Conservation (phyloP, 2,113 vertebrate species). For the Alouatta palliata region DNA sequence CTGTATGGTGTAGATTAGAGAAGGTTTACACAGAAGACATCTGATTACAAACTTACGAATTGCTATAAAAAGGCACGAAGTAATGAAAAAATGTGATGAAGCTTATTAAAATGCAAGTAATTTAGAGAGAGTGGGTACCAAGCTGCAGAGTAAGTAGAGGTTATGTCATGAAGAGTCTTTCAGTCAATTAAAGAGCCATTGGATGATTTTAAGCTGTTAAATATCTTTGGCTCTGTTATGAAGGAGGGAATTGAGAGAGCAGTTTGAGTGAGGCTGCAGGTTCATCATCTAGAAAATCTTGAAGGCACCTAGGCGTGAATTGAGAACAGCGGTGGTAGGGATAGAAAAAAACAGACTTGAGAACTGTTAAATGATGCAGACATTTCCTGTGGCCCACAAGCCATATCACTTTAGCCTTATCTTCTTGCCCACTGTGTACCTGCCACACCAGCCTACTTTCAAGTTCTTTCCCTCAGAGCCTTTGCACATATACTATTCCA, state of each 20-base stretch:
- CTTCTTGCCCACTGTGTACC: background rate
- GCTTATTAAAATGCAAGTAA: constrained; percentile 18
- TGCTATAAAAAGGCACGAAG: background rate
- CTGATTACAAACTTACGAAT: constrained; percentile 1
- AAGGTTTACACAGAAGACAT: background rate
- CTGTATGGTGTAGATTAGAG: background rate
- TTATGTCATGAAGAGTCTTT: background rate
- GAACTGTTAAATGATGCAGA: background rate
- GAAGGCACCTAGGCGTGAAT: background rate
- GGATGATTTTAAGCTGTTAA: background rate
- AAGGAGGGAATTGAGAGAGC: background rate
- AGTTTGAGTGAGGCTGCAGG: background rate
- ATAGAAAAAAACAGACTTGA: background rate
- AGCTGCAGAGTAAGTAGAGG: background rate
- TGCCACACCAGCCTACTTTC: background rate
- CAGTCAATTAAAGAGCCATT: background rate
- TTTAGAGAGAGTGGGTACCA: background rate
- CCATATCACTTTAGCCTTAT: background rate
- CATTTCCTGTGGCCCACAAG: background rate
- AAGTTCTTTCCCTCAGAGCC: background rate
- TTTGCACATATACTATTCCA: background rate
- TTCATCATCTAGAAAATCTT: background rate
- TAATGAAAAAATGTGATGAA: background rate
- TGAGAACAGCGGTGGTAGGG: background rate
- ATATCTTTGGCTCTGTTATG: background rate